These are phyloP conservation scores for Tetranychus urticae DNA, from an alignment of 1,140 invertebrate genomes.

Conservation along the genomic window DNA sequence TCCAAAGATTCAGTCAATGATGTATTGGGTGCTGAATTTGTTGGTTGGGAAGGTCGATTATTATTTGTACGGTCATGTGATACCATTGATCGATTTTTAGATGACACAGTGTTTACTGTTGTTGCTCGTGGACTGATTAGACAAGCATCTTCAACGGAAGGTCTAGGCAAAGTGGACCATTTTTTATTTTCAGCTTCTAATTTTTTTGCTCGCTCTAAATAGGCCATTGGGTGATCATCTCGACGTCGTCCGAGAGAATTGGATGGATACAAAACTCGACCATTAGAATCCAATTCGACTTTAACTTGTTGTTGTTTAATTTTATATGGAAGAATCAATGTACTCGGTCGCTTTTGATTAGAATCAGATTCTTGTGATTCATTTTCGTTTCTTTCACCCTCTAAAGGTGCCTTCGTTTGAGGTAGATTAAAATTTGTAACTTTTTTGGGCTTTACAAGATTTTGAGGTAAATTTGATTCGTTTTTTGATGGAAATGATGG, in stretches of 20 bases:
- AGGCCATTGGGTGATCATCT: slow-evolving; percentile 36
- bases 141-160: no score
- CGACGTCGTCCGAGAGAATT: slow-evolving; percentile 56
- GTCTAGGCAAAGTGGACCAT: neutral
- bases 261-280: slow-evolving; percentile 66
- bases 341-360: neutral
- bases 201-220: neutral
- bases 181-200: neutral
- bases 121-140: no score
- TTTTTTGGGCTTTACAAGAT: no score
- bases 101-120: no score
- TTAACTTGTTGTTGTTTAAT: neutral
- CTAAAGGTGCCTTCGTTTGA: no score
- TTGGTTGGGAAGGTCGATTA: no score
- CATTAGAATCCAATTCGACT: slow-evolving; percentile 42
- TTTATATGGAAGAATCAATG: neutral
- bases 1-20: neutral
- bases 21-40: no score
- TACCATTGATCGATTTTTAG: no score
- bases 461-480: no score
- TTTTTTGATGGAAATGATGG: neutral
- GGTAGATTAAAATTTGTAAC: no score
- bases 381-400: no score
- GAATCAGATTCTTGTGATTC: neutral
- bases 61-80: no score